Percentiles rank a stretch among this genome's conserved stretches.
Evolutionary conservation across 2,797 vertebrate genomes (phyloP).

Genomic region (Artibeus jamaicensis): DNA sequence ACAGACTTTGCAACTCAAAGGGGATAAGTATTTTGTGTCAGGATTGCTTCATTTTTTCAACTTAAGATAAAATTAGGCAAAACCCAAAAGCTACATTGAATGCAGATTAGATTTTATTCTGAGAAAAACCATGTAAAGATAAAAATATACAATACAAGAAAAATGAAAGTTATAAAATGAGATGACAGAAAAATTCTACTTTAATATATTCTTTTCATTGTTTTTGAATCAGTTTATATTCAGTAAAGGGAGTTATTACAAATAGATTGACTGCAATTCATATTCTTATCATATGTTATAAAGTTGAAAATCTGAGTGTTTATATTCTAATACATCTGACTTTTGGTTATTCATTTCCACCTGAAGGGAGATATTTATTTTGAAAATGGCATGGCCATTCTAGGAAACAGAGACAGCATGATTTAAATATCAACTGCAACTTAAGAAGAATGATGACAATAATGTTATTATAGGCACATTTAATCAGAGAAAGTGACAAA

Average conservation of each 20-base stretch:
- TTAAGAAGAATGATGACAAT: constrained; percentile 73
- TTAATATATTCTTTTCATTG: background rate
- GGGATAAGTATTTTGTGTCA: background rate
- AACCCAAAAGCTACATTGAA: constrained; percentile 5
- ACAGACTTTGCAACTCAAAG: background rate
- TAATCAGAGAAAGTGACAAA: constrained; percentile 80
- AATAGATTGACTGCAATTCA: constrained; percentile 25
- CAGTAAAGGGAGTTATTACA: background rate
- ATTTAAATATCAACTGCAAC: constrained; percentile 72
- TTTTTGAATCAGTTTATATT: constrained; percentile 27
- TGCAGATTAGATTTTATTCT: background rate
- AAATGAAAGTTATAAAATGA: background rate
- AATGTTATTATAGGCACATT: constrained; percentile 72
- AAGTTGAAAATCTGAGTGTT: constrained; percentile 24
- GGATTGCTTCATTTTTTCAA: background rate
- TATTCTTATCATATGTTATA: background rate
- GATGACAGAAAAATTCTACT: background rate
- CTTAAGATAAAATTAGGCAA: constrained; percentile 19
- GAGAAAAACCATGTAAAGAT: background rate
- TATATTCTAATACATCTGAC: background rate
- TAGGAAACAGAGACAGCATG: constrained; percentile 61
- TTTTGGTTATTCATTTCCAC: constrained; percentile 57
- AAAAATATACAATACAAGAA: background rate
- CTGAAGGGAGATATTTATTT: constrained; percentile 76
- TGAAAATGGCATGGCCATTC: constrained; percentile 58